These are phyloP conservation scores for Chaetodon trifascialis DNA, from an alignment of 2,113 vertebrate species.

Conservation along the genomic window DNA sequence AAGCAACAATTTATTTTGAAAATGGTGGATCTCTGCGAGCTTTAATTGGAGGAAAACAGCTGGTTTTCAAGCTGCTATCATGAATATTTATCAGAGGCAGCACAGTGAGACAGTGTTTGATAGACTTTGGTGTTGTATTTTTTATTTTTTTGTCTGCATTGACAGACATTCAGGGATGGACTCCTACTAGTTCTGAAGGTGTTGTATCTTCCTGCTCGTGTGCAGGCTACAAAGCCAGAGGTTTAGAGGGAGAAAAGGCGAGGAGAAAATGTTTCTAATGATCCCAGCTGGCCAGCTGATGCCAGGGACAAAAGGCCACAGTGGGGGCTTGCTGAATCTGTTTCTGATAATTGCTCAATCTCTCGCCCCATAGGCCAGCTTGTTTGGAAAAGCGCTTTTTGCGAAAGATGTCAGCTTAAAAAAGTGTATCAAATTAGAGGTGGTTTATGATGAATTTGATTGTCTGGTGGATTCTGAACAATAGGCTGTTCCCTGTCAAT, in stretches of 20 bases:
- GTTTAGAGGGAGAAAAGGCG: slow-evolving; percentile 43
- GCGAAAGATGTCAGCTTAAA: slow-evolving; percentile 49
- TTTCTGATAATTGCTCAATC: slow-evolving; percentile 77
- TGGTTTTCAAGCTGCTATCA: slow-evolving; percentile 79
- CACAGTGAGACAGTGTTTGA: slow-evolving; percentile 68
- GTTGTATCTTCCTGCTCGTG: slow-evolving; percentile 32
- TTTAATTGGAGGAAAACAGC: slow-evolving; percentile 82
- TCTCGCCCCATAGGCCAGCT: slow-evolving; percentile 49
- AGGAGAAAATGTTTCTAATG: slow-evolving; percentile 68
- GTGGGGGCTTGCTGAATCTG: slow-evolving; percentile 55
- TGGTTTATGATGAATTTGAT: slow-evolving; percentile 56
- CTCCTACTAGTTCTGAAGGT: slow-evolving; percentile 61
- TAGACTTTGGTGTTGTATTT: slow-evolving; percentile 60
- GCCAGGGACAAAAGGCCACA: slow-evolving; percentile 63
- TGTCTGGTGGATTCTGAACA: slow-evolving; percentile 46
- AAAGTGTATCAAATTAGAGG: slow-evolving; percentile 52
- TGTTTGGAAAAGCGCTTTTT: slow-evolving; percentile 52
- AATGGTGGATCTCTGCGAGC: slow-evolving; percentile 63
- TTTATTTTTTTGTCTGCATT: slow-evolving; percentile 3
- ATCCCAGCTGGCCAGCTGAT: slow-evolving; percentile 51
- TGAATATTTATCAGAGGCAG: slow-evolving; percentile 82
- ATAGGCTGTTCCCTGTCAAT: slow-evolving; percentile 55
- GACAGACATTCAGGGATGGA: slow-evolving; percentile 49
- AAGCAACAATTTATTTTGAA: slow-evolving; percentile 79
- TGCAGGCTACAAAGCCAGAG: slow-evolving; percentile 56